Evolutionary conservation across 2,888 invertebrate genomes (phyloP).

Genomic region (Diplazon laetatorius): DNA sequence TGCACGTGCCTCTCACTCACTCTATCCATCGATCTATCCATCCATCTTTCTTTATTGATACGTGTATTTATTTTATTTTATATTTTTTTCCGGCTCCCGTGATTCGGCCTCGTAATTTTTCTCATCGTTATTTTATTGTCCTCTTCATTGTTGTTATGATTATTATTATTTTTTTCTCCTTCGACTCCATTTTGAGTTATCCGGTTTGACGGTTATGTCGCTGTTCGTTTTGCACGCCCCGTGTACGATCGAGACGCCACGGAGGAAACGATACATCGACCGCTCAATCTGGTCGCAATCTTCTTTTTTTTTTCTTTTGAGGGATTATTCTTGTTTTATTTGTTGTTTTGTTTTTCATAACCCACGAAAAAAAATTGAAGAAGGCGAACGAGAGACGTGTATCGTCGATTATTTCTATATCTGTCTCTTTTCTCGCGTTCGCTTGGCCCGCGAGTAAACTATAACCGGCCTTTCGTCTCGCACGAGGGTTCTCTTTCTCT

Average conservation of each 20-base stretch:
- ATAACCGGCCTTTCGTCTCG: conserved; percentile 41
- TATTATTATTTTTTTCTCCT: conserved; percentile 7
- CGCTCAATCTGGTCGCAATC: neutral
- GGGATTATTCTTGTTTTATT: conserved; percentile 16
- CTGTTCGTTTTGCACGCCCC: neutral
- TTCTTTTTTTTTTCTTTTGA: conserved; percentile 17
- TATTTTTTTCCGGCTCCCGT: conserved; percentile 4
- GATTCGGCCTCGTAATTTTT: conserved; percentile 15
- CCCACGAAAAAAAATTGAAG: conserved; percentile 22
- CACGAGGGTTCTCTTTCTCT: no score
- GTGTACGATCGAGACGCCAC: neutral
- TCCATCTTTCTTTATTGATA: no score
- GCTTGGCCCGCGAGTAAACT: conserved; percentile 8
- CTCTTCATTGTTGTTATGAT: conserved; percentile 18
- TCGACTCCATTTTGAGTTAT: neutral
- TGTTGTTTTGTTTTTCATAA: conserved; percentile 10
- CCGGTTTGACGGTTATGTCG: neutral
- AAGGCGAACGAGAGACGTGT: neutral
- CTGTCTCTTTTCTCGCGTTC: conserved; percentile 25
- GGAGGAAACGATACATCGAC: neutral
- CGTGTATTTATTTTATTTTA: no score
- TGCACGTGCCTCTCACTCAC: conserved; percentile 63
- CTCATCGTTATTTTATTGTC: conserved; percentile 12
- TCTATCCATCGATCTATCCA: no score
- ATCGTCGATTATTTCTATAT: no score